Evolutionary conservation across 2,888 invertebrate genomes (phyloP).

Genomic region (Drosophila phalerata): DNA sequence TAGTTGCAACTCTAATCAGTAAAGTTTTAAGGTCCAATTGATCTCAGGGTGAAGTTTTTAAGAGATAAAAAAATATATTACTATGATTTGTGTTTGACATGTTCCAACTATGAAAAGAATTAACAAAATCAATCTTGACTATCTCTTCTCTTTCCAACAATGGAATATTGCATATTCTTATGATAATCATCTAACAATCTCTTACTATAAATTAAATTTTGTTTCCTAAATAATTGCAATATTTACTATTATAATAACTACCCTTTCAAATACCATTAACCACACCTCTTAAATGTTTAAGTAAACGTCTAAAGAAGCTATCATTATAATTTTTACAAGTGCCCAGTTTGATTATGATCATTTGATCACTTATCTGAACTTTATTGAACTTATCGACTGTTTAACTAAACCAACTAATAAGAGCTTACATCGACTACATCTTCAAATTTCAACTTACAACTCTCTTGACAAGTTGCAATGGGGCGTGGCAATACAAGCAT

Average conservation of each 20-base stretch:
- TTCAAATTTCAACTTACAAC: slow-evolving; percentile 19
- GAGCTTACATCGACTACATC: not conserved
- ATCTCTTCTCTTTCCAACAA: too few species aligned
- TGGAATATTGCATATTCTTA: too few species aligned
- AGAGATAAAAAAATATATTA: not conserved
- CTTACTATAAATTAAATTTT: too few species aligned
- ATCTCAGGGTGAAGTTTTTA: slow-evolving; percentile 13
- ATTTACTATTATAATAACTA: not conserved
- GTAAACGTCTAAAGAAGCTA: slow-evolving; percentile 2
- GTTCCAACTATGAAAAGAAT: too few species aligned
- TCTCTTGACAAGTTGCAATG: slow-evolving; percentile 28
- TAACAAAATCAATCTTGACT: not conserved
- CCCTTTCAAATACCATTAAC: slow-evolving; percentile 6
- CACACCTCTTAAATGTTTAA: slow-evolving; percentile 13
- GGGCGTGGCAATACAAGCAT: slow-evolving; percentile 41
- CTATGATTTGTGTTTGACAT: not conserved
- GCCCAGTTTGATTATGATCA: not conserved
- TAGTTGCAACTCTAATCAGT: slow-evolving; percentile 11
- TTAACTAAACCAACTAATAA: not conserved
- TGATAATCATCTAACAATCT: not conserved
- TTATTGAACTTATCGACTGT: slow-evolving; percentile 5
- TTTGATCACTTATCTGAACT: slow-evolving; percentile 9
- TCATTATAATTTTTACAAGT: not conserved
- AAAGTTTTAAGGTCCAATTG: slow-evolving; percentile 18
- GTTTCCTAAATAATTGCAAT: not conserved